Percentiles rank a stretch among this genome's conserved stretches.
Evolutionary conservation across 2,888 invertebrate genomes (phyloP).

Genomic region (Gymnocheta viridis): DNA sequence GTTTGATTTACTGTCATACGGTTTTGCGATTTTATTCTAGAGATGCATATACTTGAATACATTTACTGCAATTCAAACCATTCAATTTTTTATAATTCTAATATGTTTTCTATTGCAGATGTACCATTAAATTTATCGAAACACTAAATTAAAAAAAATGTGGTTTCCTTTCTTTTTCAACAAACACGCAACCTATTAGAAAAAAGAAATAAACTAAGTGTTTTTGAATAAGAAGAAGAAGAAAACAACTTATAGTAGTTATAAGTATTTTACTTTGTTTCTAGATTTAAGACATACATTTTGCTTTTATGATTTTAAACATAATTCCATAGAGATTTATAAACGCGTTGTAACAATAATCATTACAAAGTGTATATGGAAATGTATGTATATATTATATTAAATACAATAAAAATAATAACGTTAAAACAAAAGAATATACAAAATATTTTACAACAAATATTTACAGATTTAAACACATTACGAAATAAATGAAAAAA

Average conservation of each 20-base stretch:
- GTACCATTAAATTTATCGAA: conserved; percentile 95
- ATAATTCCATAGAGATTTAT: conserved; percentile 55
- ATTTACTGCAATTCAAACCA: not conserved
- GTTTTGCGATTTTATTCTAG: no score
- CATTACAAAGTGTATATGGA: conserved; percentile 27
- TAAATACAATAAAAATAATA: conserved; percentile 24
- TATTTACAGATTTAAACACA: conserved; percentile 38
- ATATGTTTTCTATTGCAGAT: conserved; percentile 84
- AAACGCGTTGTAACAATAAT: conserved; percentile 46
- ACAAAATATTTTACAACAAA: conserved; percentile 16
- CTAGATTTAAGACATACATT: conserved; percentile 37
- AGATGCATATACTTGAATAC: no score
- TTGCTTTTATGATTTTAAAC: conserved; percentile 41
- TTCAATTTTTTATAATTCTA: conserved; percentile 33
- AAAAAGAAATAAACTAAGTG: conserved; percentile 72
- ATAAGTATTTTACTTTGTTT: conserved; percentile 36
- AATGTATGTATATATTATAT: conserved; percentile 52
- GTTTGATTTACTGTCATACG: no score
- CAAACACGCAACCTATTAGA: conserved; percentile 56
- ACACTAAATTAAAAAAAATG: conserved; percentile 83
- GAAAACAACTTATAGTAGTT: conserved; percentile 23
- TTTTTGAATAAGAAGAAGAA: conserved; percentile 53
- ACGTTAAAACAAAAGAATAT: conserved; percentile 1
- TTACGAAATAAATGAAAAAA: conserved; percentile 7
- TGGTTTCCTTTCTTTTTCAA: conserved; percentile 72